phyloP scores from a whole-genome alignment of 1,140 invertebrate genomes.

The Heliconius nattereri region DNA sequence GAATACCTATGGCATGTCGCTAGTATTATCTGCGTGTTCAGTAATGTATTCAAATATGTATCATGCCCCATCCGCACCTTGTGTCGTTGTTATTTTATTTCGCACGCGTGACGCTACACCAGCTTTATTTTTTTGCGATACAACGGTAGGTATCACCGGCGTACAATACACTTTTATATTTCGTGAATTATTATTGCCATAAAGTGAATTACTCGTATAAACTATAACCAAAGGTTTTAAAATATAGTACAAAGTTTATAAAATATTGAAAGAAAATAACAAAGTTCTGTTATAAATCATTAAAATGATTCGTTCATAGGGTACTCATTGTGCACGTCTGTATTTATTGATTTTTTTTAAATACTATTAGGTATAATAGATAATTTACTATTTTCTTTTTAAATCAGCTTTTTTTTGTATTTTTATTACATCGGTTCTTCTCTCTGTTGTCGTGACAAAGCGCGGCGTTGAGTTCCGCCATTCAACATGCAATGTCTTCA shows the following conservation, averaged over 20 bases:
- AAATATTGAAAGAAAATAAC: no score
- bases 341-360: no score
- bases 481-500: no score
- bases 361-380: no score
- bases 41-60: conserved; percentile 81
- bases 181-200: not conserved
- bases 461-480: no score
- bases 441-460: no score
- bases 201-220: not conserved
- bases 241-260: not conserved
- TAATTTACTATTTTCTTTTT: no score
- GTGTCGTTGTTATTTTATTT: conserved; percentile 78
- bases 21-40: conserved; percentile 74
- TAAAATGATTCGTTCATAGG: no score
- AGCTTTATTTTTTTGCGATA: conserved; percentile 65
- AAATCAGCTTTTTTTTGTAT: no score
- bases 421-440: no score
- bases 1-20: conserved; percentile 73
- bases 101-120: conserved; percentile 66
- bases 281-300: no score
- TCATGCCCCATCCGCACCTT: conserved; percentile 73
- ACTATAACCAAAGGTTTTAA: not conserved
- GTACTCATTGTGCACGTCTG: no score
- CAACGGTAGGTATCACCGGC: conserved; percentile 15
- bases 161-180: conserved; percentile 15